Percentiles rank a stretch among this genome's conserved stretches.
These are phyloP conservation scores for Cotesia congregata DNA, from an alignment of 2,888 invertebrate genomes.

Conservation along the genomic window DNA sequence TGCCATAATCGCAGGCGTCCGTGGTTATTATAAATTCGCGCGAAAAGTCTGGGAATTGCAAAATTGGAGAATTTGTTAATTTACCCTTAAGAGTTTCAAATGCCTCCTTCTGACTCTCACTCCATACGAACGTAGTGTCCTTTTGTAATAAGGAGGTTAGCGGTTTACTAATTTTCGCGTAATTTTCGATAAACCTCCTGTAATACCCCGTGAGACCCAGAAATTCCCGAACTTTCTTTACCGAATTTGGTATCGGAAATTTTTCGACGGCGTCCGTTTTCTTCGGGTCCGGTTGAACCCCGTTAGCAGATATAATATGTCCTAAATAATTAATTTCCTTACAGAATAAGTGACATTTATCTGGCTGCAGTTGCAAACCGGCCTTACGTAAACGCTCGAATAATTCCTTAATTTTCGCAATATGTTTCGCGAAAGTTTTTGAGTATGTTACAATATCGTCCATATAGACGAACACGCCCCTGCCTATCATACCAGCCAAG, in stretches of 20 bases:
- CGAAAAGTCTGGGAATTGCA: slow-evolving; percentile 30
- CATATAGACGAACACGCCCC: background rate
- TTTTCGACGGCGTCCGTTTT: slow-evolving; percentile 39
- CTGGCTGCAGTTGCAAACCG: slow-evolving; percentile 30
- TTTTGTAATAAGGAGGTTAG: slow-evolving; percentile 37
- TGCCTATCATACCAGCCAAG: background rate
- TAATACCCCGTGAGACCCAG: slow-evolving; percentile 40
- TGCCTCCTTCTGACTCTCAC: slow-evolving; percentile 26
- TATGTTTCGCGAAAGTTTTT: background rate
- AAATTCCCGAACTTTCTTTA: slow-evolving; percentile 40
- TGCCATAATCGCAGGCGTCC: slow-evolving; percentile 39
- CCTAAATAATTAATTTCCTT: slow-evolving; percentile 41
- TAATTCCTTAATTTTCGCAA: background rate
- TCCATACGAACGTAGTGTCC: slow-evolving; percentile 39
- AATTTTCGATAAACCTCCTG: slow-evolving; percentile 42
- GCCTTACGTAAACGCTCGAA: background rate
- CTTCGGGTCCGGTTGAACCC: slow-evolving; percentile 38
- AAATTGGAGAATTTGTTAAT: slow-evolving; percentile 35
- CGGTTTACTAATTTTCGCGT: slow-evolving; percentile 36
- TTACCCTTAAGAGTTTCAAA: slow-evolving; percentile 42
- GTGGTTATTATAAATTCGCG: slow-evolving; percentile 40
- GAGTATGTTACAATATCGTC: slow-evolving; percentile 12
- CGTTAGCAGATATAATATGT: slow-evolving; percentile 41
- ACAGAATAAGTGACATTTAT: slow-evolving; percentile 42
- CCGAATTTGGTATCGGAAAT: slow-evolving; percentile 34